Conservation (phyloP, 2,797 vertebrate genomes). For the Choloepus didactylus region DNA sequence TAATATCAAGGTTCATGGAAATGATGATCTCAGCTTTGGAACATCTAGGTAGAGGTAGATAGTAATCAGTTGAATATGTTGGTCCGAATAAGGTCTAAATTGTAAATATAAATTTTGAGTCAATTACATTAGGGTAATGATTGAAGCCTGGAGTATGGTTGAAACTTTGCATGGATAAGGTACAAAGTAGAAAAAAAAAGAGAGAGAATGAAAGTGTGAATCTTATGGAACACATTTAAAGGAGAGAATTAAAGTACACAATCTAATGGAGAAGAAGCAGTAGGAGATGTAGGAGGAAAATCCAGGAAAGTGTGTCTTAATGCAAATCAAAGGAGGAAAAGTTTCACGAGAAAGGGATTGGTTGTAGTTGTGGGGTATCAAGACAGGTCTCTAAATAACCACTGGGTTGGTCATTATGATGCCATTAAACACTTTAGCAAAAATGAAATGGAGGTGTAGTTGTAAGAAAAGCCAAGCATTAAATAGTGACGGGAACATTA, state of each 20-base stretch:
- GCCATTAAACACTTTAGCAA: not conserved
- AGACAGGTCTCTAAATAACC: not conserved
- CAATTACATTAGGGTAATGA: not conserved
- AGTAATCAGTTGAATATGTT: not conserved
- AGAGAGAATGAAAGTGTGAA: not conserved
- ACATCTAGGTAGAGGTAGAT: not conserved
- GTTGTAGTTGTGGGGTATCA: not conserved
- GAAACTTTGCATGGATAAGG: not conserved
- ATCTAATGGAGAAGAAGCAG: not conserved
- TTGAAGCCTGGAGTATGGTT: not conserved
- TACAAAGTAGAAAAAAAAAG: not conserved
- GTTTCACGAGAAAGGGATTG: not conserved
- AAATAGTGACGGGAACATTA: not conserved
- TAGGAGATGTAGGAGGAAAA: not conserved
- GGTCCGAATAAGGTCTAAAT: not conserved
- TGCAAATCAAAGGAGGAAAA: not conserved
- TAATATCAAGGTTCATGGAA: not conserved
- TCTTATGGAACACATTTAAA: not conserved
- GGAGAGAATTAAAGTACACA: not conserved
- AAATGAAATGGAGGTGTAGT: not conserved
- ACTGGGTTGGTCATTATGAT: not conserved
- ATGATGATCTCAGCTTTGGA: not conserved
- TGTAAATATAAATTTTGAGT: constrained; percentile 19
- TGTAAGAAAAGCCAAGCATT: not conserved
- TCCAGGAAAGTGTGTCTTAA: not conserved